Evolutionary conservation across 2,888 invertebrate genomes (phyloP), one percentile per base, ranked within the genome.

Genomic region (Leucozona laternaria): DNA sequence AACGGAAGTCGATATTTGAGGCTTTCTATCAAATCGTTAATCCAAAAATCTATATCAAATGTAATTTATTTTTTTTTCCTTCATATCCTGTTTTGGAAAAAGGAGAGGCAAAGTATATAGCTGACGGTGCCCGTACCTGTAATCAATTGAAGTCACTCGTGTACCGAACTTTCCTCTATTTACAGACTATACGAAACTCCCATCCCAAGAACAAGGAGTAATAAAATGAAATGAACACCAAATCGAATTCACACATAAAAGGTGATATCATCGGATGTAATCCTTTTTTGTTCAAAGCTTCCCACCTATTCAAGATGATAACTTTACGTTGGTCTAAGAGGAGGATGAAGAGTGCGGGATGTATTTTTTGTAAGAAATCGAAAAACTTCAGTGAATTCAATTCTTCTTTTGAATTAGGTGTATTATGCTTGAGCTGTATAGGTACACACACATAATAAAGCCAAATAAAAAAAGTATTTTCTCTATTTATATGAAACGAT

Each of bases 161-260:
- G 50, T 20, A n/a, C 31, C 8, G 37, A 50, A 68, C 37, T 68
- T 25, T 11, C 11, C 22, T 10, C 13, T 22, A 20, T 4, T 7
- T 31, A 31, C 6, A 17, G 7, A 20, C 15, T 28, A 53, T 15
- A 68, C 37, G 34, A 53, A 68, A 25, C 11, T 64, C 28, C 48
- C 79, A 62, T 79, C 79, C 79, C 70, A 62, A 25, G 17, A 68
- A 48, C 75, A 64, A 62, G 20, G 17, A 68, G 55, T 79, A 75
- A 70, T 70, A 83, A 79, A 73, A 60, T 53, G 50, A 77, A 77
- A 78, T 70, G 75, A 79, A 79, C 60, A 53, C 40, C 68, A 73
- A 79, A 83, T 83, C 83, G 79, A 79, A 83, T 83, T 70, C 79
- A 68, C 72, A 75, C 79, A 79, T 79, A 75, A 73, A 83, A 73